phyloP scores from a whole-genome alignment of 2,888 invertebrate species.

The Melieria omissa region DNA sequence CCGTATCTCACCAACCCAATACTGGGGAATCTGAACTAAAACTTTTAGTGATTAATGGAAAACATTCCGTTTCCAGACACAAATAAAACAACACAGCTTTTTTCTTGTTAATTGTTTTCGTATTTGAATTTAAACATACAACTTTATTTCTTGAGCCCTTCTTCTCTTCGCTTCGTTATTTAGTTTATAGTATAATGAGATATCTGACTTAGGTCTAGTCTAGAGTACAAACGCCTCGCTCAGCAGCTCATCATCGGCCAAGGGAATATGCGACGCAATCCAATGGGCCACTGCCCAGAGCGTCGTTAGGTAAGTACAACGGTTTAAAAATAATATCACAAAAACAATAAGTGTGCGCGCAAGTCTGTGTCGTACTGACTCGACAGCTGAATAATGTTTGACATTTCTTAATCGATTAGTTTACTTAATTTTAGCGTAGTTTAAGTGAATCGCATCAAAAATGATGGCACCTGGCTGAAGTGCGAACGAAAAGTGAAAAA shows the following conservation, averaged over 20 bases:
- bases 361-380: no score
- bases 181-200: constrained; percentile 14
- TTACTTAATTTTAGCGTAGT: no score
- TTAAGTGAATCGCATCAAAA: no score
- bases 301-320: no score
- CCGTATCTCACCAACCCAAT: no score
- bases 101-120: constrained; percentile 4
- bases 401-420: constrained; percentile 25
- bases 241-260: no score
- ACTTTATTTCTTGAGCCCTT: constrained; percentile 40
- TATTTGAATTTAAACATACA: constrained; percentile 52
- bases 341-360: constrained; percentile 35
- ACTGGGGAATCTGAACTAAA: no score
- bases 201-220: constrained; percentile 22
- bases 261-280: no score
- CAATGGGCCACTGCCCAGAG: no score
- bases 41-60: no score
- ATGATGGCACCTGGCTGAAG: no score
- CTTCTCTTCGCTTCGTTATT: constrained; percentile 38
- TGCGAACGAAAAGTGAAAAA: no score
- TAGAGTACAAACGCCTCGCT: background rate
- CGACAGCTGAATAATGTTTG: constrained; percentile 6
- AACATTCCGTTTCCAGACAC: background rate
- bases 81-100: constrained; percentile 34
- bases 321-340: constrained; percentile 47